These are phyloP conservation scores for Crossaster papposus DNA, from an alignment of 53 echinoderm and acorn worm genomes.

Conservation along the genomic window DNA sequence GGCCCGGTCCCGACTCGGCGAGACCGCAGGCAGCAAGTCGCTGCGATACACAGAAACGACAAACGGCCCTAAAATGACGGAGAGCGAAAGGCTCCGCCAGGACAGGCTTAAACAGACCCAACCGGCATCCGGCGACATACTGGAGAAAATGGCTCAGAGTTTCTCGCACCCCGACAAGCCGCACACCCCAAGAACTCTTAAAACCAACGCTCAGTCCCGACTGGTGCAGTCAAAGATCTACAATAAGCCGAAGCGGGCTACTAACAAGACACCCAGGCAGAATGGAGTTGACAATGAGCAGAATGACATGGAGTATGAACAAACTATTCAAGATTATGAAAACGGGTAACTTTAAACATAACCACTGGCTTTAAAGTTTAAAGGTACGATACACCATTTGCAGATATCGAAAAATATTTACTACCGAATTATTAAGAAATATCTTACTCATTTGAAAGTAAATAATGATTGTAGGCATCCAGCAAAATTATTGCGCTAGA, in stretches of 20 bases:
- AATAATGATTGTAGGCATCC: no score
- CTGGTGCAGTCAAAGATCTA: constrained; percentile 89
- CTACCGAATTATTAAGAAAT: no score
- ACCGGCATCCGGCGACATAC: constrained; percentile 71
- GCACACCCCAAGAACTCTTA: constrained; percentile 88
- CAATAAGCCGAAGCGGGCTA: constrained; percentile 83
- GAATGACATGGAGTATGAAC: constrained; percentile 19
- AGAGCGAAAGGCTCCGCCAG: constrained; percentile 28
- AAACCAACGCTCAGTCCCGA: constrained; percentile 78
- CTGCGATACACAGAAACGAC: constrained; percentile 41
- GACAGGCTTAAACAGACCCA: constrained; percentile 21
- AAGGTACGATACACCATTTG: no score
- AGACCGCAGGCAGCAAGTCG: constrained; percentile 56
- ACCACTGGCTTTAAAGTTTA: not conserved
- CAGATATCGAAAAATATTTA: no score
- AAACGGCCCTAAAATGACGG: constrained; percentile 27
- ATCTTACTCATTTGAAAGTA: no score
- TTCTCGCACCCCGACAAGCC: constrained; percentile 68
- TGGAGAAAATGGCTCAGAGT: constrained; percentile 75
- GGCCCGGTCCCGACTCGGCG: constrained; percentile 34
- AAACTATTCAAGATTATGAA: constrained; percentile 38
- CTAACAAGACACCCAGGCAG: constrained; percentile 4
- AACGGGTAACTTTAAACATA: constrained; percentile 21
- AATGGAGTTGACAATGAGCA: constrained; percentile 44
- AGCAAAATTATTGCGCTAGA: no score